phyloP scores from a whole-genome alignment of 2,888 invertebrate genomes.

The Parochlus steinenii region DNA sequence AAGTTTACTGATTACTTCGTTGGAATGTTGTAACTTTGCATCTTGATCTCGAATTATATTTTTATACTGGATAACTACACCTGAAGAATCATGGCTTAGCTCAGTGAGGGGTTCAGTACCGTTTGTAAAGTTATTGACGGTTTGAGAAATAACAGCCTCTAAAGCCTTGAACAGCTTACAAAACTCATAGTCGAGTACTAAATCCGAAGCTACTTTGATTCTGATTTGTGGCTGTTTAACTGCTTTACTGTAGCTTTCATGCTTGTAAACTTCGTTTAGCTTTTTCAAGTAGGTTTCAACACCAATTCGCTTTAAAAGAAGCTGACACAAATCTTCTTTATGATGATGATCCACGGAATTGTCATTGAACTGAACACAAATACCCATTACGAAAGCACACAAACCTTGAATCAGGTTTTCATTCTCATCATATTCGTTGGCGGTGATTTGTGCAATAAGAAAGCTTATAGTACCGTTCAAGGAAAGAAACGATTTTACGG shows the following conservation, averaged over 20 bases:
- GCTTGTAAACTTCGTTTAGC: slow-evolving; percentile 67
- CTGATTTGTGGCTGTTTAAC: slow-evolving; percentile 85
- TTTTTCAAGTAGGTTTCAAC: slow-evolving; percentile 75
- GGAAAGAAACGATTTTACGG: slow-evolving; percentile 66
- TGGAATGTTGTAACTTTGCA: slow-evolving; percentile 35
- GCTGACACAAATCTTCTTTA: slow-evolving; percentile 59
- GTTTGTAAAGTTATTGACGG: slow-evolving; percentile 32
- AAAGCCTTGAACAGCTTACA: slow-evolving; percentile 75
- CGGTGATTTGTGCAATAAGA: slow-evolving; percentile 61
- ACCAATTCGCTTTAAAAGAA: slow-evolving; percentile 80
- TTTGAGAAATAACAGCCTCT: slow-evolving; percentile 45
- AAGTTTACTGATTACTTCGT: slow-evolving; percentile 20
- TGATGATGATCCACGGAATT: slow-evolving; percentile 59
- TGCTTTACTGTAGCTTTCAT: slow-evolving; percentile 82
- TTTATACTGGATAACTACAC: slow-evolving; percentile 54
- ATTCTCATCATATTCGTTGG: slow-evolving; percentile 79
- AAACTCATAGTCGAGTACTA: slow-evolving; percentile 89
- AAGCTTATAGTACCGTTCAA: slow-evolving; percentile 70
- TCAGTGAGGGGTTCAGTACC: slow-evolving; percentile 35
- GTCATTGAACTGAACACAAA: slow-evolving; percentile 82
- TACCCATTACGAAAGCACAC: slow-evolving; percentile 81
- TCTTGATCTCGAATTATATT: slow-evolving; percentile 84
- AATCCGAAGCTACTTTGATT: slow-evolving; percentile 55
- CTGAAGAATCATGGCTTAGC: slow-evolving; percentile 28
- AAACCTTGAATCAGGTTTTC: slow-evolving; percentile 77